These are phyloP conservation scores for Molossus alvarezi DNA, from an alignment of 2,797 vertebrate species.

Conservation along the genomic window DNA sequence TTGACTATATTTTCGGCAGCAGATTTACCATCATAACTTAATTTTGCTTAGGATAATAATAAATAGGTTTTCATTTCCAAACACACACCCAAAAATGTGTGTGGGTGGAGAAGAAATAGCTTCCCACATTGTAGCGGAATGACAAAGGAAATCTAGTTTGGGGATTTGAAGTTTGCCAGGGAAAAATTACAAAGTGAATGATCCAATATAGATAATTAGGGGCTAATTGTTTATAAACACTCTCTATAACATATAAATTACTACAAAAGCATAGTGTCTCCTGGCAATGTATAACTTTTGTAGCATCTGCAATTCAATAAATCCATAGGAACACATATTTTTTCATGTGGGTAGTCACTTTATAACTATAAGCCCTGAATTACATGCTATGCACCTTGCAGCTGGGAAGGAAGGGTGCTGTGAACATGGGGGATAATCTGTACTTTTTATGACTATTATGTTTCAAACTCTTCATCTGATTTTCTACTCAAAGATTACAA, in stretches of 20 bases:
- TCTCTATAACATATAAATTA: not conserved
- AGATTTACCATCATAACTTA: constrained; percentile 65
- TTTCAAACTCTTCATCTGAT: constrained; percentile 18
- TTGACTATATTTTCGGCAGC: constrained; percentile 52
- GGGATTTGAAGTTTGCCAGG: constrained; percentile 34
- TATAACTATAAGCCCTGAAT: not conserved
- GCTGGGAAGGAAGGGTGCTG: not conserved
- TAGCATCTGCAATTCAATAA: constrained; percentile 44
- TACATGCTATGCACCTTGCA: not conserved
- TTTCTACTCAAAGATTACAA: not conserved
- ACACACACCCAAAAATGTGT: constrained; percentile 69
- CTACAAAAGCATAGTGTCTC: not conserved
- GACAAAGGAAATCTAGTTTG: constrained; percentile 54
- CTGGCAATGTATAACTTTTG: not conserved
- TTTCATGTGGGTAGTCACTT: constrained; percentile 12
- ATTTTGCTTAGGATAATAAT: constrained; percentile 71
- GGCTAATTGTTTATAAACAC: not conserved
- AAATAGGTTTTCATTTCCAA: constrained; percentile 74
- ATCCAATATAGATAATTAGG: constrained; percentile 24
- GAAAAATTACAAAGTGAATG: constrained; percentile 27
- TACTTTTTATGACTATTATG: constrained; percentile 39
- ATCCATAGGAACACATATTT: not conserved
- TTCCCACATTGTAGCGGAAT: not conserved
- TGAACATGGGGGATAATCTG: not conserved
- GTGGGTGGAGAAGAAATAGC: constrained; percentile 58